Conservation (phyloP, 2,797 vertebrate genomes). For the Chelonia mydas region DNA sequence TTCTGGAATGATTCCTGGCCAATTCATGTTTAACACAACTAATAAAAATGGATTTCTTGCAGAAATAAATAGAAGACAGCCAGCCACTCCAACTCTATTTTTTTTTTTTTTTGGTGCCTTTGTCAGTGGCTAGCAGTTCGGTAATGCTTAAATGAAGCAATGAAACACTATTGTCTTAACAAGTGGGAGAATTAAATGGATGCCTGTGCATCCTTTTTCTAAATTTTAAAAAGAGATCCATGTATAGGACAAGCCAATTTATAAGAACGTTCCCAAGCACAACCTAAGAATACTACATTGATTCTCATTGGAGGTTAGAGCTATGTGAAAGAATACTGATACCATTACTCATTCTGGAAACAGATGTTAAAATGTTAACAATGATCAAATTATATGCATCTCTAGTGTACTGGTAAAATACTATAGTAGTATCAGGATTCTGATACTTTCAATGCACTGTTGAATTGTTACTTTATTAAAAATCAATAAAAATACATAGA, state of each 20-base stretch:
- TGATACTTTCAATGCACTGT: background rate
- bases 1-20: conserved; percentile 23
- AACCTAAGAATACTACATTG: background rate
- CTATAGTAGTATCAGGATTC: background rate
- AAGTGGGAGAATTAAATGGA: background rate
- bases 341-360: background rate
- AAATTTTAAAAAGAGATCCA: background rate
- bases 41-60: background rate
- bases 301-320: background rate
- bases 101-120: background rate
- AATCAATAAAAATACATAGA: background rate
- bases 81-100: background rate
- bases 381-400: background rate
- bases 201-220: background rate
- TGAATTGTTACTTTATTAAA: background rate
- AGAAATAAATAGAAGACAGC: background rate
- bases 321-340: background rate
- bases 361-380: background rate
- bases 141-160: background rate
- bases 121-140: background rate
- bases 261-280: background rate
- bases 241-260: background rate
- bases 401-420: background rate
- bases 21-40: background rate
- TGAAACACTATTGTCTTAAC: background rate